Conservation (phyloP, 2,888 invertebrate genomes). For the Tetragnatha montana region DNA sequence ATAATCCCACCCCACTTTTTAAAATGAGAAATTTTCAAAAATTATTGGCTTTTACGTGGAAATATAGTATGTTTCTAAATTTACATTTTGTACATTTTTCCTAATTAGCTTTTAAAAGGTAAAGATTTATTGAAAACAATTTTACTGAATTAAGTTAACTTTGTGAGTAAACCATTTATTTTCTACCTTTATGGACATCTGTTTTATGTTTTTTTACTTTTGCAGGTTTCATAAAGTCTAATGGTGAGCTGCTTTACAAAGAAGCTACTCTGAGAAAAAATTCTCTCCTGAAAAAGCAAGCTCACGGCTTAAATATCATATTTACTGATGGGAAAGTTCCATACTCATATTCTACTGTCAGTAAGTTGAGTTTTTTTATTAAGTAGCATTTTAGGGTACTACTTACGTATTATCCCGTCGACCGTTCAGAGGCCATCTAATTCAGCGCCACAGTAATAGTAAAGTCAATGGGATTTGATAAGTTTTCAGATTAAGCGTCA, state of each 20-base stretch:
- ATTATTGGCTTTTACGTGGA: too few relatives aligned
- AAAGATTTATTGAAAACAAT: background rate
- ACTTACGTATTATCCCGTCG: too few relatives aligned
- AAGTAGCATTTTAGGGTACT: too few relatives aligned
- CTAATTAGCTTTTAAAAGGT: too few relatives aligned
- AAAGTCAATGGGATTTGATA: too few relatives aligned
- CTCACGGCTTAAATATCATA: slow-evolving; percentile 48
- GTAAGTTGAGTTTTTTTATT: slow-evolving; percentile 24
- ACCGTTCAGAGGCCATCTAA: too few relatives aligned
- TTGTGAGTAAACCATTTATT: background rate
- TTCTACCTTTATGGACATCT: background rate
- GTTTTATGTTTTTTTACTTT: slow-evolving; percentile 9
- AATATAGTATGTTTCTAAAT: too few relatives aligned
- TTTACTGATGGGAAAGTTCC: slow-evolving; percentile 67
- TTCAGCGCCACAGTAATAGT: too few relatives aligned
- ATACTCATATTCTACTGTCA: slow-evolving; percentile 48
- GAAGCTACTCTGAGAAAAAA: slow-evolving; percentile 52
- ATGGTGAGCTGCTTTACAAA: slow-evolving; percentile 54
- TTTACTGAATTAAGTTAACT: background rate
- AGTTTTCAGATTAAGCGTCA: too few relatives aligned
- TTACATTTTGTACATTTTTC: too few relatives aligned
- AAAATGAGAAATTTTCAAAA: too few relatives aligned
- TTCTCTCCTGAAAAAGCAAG: slow-evolving; percentile 41
- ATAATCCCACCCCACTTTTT: too few relatives aligned
- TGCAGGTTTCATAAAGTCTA: slow-evolving; percentile 58